phyloP scores from a whole-genome alignment of 2,113 vertebrate genomes.

The Pagrus major region DNA sequence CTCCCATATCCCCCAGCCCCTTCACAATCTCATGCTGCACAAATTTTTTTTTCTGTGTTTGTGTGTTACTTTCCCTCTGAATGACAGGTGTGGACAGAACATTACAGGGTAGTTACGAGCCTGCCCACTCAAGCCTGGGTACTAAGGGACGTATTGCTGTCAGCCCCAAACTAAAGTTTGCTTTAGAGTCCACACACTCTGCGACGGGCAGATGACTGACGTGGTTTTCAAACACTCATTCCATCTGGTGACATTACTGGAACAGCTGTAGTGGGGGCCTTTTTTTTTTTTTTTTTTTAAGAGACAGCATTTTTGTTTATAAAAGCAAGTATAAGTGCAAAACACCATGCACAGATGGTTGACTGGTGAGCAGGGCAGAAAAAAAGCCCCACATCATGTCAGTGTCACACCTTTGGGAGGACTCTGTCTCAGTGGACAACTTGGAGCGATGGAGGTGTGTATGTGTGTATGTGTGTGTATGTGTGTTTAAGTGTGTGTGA shows the following conservation, averaged over 20 bases:
- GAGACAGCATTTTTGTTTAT: constrained; percentile 61
- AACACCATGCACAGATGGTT: constrained; percentile 71
- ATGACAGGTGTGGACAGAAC: constrained; percentile 56
- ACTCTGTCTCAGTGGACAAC: constrained; percentile 57
- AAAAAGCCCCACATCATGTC: constrained; percentile 48
- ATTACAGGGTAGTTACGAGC: constrained; percentile 10
- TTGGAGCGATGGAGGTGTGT: constrained; percentile 36
- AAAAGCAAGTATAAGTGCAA: constrained; percentile 76
- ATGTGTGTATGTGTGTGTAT: constrained; percentile 24
- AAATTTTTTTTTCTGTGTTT: constrained; percentile 41
- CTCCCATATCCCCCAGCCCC: constrained; percentile 21
- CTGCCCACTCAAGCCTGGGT: constrained; percentile 26
- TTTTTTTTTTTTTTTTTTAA: constrained; percentile 45
- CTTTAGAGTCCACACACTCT: constrained; percentile 50
- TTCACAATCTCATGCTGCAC: constrained; percentile 80
- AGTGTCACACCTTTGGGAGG: constrained; percentile 52
- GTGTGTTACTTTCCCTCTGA: constrained; percentile 43
- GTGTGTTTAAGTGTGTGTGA: constrained; percentile 21
- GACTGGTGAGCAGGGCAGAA: constrained; percentile 55
- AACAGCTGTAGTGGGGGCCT: constrained; percentile 46
- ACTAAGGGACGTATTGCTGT: constrained; percentile 67
- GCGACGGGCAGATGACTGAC: constrained; percentile 41
- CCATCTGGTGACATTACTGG: constrained; percentile 52
- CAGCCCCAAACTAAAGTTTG: constrained; percentile 19
- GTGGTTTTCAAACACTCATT: constrained; percentile 51